These are phyloP conservation scores for Theodoxus fluviatilis DNA, from an alignment of 2,888 invertebrate species.

Conservation along the genomic window DNA sequence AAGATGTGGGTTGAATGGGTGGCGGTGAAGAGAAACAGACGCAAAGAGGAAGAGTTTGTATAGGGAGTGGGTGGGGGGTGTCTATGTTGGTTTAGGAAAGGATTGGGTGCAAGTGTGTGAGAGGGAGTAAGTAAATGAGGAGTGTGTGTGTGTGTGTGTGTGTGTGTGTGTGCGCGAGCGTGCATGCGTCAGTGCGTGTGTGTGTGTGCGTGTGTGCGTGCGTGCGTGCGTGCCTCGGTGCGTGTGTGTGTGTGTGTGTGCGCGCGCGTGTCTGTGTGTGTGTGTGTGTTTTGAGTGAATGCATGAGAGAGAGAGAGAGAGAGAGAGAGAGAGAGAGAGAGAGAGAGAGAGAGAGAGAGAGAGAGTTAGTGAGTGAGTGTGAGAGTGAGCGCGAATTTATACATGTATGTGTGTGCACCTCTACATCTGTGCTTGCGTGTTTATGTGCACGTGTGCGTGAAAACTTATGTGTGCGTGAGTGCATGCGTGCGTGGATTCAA, in stretches of 20 bases:
- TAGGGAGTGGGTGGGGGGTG: no score
- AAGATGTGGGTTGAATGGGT: no score
- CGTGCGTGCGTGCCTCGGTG: neutral
- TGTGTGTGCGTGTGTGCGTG: neutral
- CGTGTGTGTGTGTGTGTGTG: conserved; percentile 10
- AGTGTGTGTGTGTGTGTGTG: neutral
- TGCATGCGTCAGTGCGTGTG: neutral
- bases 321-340: no score
- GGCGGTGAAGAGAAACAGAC: no score
- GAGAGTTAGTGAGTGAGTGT: no score
- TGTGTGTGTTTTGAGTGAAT: neutral
- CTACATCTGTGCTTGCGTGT: neutral
- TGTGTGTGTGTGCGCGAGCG: conserved; percentile 1
- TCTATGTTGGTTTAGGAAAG: no score
- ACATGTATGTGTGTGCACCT: neutral
- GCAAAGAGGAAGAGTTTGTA: no score
- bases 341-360: no score
- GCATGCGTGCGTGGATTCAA: neutral
- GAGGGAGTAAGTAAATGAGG: no score
- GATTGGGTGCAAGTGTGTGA: no score
- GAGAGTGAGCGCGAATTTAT: no score
- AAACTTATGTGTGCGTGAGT: neutral
- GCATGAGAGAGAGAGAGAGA: no score
- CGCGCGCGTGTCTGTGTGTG: neutral
- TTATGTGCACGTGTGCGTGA: neutral